These are phyloP conservation scores for Drosophila demipolita DNA, from an alignment of 2,888 invertebrate genomes.

Conservation along the genomic window DNA sequence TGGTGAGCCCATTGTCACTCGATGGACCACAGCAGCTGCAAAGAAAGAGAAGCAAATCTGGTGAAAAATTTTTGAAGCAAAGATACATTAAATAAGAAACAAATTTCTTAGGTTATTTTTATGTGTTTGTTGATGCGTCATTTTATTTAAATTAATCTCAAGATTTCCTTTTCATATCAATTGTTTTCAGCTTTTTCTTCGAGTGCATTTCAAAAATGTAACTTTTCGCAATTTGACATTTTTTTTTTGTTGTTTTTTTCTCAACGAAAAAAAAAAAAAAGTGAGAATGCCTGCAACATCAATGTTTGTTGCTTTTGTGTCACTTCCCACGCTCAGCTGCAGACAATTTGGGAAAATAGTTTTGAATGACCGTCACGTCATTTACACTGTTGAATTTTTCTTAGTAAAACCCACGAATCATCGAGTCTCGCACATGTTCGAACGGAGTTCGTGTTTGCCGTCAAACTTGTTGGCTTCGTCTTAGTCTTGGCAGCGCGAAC, in stretches of 20 bases:
- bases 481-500: constrained; percentile 33
- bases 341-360: constrained; percentile 40
- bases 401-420: constrained; percentile 10
- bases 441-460: constrained; percentile 9
- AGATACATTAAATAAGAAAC: not conserved
- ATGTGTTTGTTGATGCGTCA: not conserved
- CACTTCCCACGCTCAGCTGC: constrained; percentile 51
- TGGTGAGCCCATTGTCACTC: constrained; percentile 57
- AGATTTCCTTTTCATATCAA: not conserved
- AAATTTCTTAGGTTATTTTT: not conserved
- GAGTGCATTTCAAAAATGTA: not conserved
- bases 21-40: constrained; percentile 11
- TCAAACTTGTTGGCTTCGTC: constrained; percentile 25
- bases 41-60: not conserved
- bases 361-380: constrained; percentile 49
- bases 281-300: constrained; percentile 24
- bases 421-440: constrained; percentile 15
- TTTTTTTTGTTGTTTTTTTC: not conserved
- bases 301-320: constrained; percentile 10
- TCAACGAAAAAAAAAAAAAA: not conserved
- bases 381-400: constrained; percentile 9
- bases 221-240: constrained; percentile 22
- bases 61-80: not conserved
- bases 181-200: not conserved
- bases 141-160: too few species aligned